These are phyloP conservation scores for Austrofundulus limnaeus DNA, from an alignment of 2,113 vertebrate genomes.

Conservation along the genomic window DNA sequence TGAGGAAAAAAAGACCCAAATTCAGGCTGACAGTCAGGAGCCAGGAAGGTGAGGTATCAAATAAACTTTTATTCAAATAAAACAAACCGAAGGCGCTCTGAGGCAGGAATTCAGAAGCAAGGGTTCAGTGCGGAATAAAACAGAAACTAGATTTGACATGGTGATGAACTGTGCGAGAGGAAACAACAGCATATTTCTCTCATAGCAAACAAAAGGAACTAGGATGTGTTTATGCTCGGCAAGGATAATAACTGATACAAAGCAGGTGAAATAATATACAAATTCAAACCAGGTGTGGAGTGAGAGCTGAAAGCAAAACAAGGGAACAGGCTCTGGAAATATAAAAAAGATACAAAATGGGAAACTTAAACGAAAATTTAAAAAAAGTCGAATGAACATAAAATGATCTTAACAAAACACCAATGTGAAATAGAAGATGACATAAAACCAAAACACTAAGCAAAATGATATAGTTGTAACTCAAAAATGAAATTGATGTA, in stretches of 20 bases:
- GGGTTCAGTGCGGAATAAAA: background rate
- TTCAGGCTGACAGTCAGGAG: slow-evolving; percentile 1
- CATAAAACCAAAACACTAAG: too few species aligned
- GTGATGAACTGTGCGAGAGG: background rate
- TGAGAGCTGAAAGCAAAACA: background rate
- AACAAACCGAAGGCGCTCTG: background rate
- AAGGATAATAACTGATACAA: background rate
- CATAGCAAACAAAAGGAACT: background rate
- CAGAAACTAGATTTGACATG: background rate
- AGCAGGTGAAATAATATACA: background rate
- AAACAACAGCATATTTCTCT: background rate
- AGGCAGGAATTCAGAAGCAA: background rate
- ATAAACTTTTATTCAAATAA: slow-evolving; percentile 4
- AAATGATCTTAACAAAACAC: too few species aligned
- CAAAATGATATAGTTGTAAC: too few species aligned
- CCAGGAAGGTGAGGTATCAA: slow-evolving; percentile 4
- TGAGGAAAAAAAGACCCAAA: slow-evolving; percentile 1
- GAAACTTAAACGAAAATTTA: background rate
- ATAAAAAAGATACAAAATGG: background rate
- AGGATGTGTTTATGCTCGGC: background rate
- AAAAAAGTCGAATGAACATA: too few species aligned
- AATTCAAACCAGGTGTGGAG: background rate
- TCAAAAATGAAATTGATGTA: too few species aligned
- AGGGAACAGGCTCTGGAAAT: background rate
- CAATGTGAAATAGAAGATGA: too few species aligned